Percentiles rank a stretch among this genome's conserved stretches.
phyloP scores from a whole-genome alignment of 2,797 vertebrate species.

The Zalophus californianus region DNA sequence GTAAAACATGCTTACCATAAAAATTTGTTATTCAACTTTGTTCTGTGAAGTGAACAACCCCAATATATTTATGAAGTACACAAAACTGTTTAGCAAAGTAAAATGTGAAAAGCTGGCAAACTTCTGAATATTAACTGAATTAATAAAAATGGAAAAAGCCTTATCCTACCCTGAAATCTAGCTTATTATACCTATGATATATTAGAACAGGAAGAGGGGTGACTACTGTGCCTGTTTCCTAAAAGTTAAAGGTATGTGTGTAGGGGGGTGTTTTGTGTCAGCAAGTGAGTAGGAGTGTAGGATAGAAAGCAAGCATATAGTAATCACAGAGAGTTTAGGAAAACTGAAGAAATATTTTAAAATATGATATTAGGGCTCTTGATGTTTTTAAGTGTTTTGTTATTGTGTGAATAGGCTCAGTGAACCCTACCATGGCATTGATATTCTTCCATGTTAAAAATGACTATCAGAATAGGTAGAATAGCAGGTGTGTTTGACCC shows the following conservation, averaged over 20 bases:
- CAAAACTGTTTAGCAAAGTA: slow-evolving; percentile 12
- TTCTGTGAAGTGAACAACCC: neutral
- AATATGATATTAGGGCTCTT: neutral
- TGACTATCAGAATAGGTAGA: neutral
- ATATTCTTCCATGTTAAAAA: neutral
- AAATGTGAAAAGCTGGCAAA: slow-evolving; percentile 49
- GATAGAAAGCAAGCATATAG: neutral
- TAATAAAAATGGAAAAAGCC: neutral
- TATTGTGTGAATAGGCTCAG: neutral
- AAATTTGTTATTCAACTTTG: slow-evolving; percentile 50
- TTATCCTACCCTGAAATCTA: slow-evolving; percentile 12
- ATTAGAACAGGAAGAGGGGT: neutral
- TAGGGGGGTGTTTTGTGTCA: neutral
- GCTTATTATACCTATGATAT: neutral
- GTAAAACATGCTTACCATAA: neutral
- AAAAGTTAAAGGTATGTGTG: slow-evolving; percentile 50
- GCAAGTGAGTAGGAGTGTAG: neutral
- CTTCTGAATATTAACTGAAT: slow-evolving; percentile 41
- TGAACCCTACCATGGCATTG: neutral
- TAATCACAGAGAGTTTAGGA: neutral
- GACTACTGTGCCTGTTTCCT: neutral
- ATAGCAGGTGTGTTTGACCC: neutral
- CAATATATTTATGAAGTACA: neutral
- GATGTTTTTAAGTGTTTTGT: neutral
- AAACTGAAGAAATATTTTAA: slow-evolving; percentile 15